These are phyloP conservation scores for Leucophora obtusa DNA, from an alignment of 2,888 invertebrate species.

Conservation along the genomic window DNA sequence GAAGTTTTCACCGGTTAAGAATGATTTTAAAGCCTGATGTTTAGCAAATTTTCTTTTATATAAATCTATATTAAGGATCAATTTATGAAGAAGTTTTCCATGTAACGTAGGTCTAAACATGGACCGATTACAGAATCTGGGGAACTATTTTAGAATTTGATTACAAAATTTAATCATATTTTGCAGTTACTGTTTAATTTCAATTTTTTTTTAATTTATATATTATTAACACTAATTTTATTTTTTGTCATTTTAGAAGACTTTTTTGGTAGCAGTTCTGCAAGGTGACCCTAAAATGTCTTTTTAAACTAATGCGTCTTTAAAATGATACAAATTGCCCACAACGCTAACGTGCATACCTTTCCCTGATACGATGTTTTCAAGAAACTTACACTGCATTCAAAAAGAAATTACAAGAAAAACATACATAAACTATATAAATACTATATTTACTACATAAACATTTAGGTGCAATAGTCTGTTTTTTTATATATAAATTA, in stretches of 20 bases:
- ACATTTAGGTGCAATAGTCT: conserved; percentile 61
- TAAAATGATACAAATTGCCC: conserved; percentile 18
- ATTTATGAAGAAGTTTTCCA: no score
- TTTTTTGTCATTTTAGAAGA: conserved; percentile 79
- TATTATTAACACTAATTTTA: not conserved
- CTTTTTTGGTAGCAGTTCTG: conserved; percentile 86
- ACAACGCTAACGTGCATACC: conserved; percentile 36
- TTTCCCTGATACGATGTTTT: conserved; percentile 27
- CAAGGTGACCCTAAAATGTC: conserved; percentile 84
- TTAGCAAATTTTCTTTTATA: no score
- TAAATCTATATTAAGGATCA: no score
- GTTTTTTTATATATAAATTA: conserved; percentile 39
- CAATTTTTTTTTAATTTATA: no score
- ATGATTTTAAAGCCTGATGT: no score
- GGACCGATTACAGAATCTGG: no score
- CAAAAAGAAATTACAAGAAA: conserved; percentile 24
- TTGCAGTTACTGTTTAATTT: no score
- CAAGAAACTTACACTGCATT: conserved; percentile 21
- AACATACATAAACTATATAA: conserved; percentile 11
- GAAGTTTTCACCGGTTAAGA: no score
- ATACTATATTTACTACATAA: conserved; percentile 34
- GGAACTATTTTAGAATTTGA: no score
- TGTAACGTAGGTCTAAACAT: no score
- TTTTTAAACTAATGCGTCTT: conserved; percentile 40
- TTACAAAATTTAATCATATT: no score